Percentiles rank a stretch among this genome's conserved stretches.
Conservation (phyloP, 2,888 invertebrate species). For the Congeria kusceri region DNA sequence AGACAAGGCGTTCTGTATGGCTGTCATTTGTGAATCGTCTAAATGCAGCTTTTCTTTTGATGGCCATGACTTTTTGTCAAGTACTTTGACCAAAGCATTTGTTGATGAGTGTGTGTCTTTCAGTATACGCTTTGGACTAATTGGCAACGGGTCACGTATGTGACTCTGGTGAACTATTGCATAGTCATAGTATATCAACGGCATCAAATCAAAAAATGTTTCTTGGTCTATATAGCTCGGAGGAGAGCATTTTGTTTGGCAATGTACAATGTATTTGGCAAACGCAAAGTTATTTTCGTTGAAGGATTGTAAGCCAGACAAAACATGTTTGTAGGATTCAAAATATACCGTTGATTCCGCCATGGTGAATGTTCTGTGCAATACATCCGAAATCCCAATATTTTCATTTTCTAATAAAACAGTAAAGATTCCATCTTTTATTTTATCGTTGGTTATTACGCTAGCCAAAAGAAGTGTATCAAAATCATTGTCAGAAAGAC, state of each 20-base stretch:
- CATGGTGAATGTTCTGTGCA: slow-evolving; percentile 86
- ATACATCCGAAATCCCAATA: slow-evolving; percentile 21
- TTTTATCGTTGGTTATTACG: slow-evolving; percentile 77
- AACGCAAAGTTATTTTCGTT: slow-evolving; percentile 75
- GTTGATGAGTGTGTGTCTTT: too few species aligned
- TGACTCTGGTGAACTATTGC: too few species aligned
- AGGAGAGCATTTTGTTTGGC: slow-evolving; percentile 54
- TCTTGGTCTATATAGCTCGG: slow-evolving; percentile 60
- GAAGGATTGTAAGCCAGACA: slow-evolving; percentile 89
- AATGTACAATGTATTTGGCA: slow-evolving; percentile 66
- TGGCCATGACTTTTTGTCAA: slow-evolving; percentile 73
- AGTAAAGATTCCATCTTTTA: slow-evolving; percentile 65
- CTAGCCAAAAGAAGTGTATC: slow-evolving; percentile 89
- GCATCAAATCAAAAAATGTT: slow-evolving; percentile 49
- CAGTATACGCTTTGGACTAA: too few species aligned
- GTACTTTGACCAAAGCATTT: slow-evolving; percentile 4
- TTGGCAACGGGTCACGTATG: too few species aligned
- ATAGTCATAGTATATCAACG: slow-evolving; percentile 20
- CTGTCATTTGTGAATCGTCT: slow-evolving; percentile 79
- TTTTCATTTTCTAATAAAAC: slow-evolving; percentile 58
- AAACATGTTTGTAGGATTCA: slow-evolving; percentile 92
- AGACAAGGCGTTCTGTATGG: slow-evolving; percentile 79
- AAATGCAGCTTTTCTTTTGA: slow-evolving; percentile 69
- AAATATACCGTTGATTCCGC: slow-evolving; percentile 92
- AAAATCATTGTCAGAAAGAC: slow-evolving; percentile 90